Base-by-base conservation (phyloP, 2,113 vertebrate genomes). In the Mohoua ochrocephala region DNA sequence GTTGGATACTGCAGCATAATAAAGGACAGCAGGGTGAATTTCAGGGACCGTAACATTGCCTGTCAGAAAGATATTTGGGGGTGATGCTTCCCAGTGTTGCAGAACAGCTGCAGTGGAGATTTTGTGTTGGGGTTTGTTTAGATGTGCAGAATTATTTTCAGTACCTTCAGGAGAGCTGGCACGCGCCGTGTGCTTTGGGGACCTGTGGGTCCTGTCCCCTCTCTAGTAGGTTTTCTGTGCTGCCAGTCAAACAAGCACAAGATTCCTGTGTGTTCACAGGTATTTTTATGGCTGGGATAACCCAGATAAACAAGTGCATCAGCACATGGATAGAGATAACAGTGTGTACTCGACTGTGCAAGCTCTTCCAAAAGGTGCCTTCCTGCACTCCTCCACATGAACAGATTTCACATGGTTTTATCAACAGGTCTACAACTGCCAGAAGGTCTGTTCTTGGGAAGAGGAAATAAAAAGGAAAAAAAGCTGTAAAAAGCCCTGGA, bases 31-130 rank as follows among this genome's bases (percentile, higher is more conserved):
- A 0, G 20, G 67, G 56, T 73, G 61, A 83, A 53, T 54, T 90
- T 63, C 47, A 44, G 74, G 39, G 39, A 28, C 65, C 0, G 0
- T 70, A 70, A 35, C 2, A 0, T 33, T 77, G 22, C 45, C 59
- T 80, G 41, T 67, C n/a, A 59, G 61, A 57, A 85, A 39, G 64
- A 61, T 54, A 26, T 33, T 83, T 45, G 11, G 6, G 22, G 37
- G 4, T 33, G 18, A 61, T 80, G 50, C 35, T 89, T 74, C 50
- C 13, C 27, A 67, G 2, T 5, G 2, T 39, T 65, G 35, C 26
- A 53, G 44, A 73, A 26, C 75, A 87, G 59, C 79, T 94, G 42
- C 49, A 28, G 27, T 13, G 50, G 45, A 59, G 33, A 14, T 64
- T 65, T 50, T 67, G n/a, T 57, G 9, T 23, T 42, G 23, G 26